Percentiles rank a stretch among this genome's conserved stretches.
Evolutionary conservation across 2,113 vertebrate species (phyloP).

Genomic region (Edolisoma coerulescens): DNA sequence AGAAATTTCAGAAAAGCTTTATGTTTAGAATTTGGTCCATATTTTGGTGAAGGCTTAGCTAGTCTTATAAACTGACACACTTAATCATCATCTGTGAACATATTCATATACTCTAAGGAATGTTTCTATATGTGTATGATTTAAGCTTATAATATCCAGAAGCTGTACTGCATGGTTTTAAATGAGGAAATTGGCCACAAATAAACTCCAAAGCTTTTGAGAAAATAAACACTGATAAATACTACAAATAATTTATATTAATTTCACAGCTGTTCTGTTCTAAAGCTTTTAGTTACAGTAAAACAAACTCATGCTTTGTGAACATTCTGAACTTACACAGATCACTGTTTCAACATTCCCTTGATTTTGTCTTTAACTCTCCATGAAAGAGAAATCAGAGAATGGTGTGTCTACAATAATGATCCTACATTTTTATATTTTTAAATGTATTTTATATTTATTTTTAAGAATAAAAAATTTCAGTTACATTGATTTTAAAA

Average conservation of each 20-base stretch:
- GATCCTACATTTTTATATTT: not conserved
- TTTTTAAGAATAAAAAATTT: not conserved
- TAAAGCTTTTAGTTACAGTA: constrained; percentile 74
- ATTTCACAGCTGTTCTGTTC: not conserved
- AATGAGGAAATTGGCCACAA: not conserved
- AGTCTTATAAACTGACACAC: not conserved
- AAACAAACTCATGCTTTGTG: constrained; percentile 72
- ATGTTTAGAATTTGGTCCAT: not conserved
- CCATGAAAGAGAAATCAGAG: constrained; percentile 79
- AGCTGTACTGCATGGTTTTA: not conserved
- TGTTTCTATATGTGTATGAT: not conserved
- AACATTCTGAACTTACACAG: constrained; percentile 77
- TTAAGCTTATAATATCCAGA: not conserved
- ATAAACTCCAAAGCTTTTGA: not conserved
- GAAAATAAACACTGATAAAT: not conserved
- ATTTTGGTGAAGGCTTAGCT: not conserved
- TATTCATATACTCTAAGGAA: not conserved
- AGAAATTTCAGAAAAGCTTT: not conserved
- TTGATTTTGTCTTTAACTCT: constrained; percentile 76
- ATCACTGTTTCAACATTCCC: constrained; percentile 73
- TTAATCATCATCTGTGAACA: not conserved
- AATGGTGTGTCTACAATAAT: not conserved
- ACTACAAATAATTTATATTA: not conserved
- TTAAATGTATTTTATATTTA: not conserved
- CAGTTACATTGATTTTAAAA: not conserved